These are phyloP conservation scores for Phanerotoma sp. DNA, from an alignment of 2,888 invertebrate species.

Conservation along the genomic window DNA sequence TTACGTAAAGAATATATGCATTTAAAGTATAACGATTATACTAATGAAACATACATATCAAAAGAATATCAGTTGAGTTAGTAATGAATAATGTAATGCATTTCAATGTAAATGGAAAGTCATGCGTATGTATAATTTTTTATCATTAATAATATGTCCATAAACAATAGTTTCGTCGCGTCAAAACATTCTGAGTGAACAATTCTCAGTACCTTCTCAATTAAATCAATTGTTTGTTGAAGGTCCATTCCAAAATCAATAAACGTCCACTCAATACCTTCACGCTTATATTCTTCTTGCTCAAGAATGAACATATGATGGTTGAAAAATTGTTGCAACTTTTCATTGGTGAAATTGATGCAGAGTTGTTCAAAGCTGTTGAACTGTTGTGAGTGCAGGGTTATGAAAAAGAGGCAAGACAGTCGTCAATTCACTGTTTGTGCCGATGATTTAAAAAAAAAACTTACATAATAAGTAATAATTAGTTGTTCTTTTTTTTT, in stretches of 20 bases:
- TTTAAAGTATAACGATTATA: too few relatives aligned
- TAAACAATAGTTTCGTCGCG: conserved; percentile 10
- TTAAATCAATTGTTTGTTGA: conserved; percentile 78
- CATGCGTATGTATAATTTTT: conserved; percentile 39
- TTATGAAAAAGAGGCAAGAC: conserved; percentile 45
- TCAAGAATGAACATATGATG: conserved; percentile 80
- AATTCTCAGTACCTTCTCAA: conserved; percentile 67
- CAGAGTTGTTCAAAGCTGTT: conserved; percentile 78
- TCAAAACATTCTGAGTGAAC: conserved; percentile 40
- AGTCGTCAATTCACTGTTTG: conserved; percentile 49
- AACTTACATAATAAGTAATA: too few relatives aligned
- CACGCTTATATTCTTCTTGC: conserved; percentile 75
- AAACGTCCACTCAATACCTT: conserved; percentile 76
- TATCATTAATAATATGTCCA: conserved; percentile 28
- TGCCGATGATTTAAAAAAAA: conserved; percentile 22
- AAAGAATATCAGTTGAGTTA: neutral
- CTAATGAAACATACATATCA: too few relatives aligned
- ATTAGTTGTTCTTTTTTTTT: too few relatives aligned
- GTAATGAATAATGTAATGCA: conserved; percentile 3
- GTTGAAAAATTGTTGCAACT: conserved; percentile 79
- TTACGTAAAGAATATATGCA: too few relatives aligned
- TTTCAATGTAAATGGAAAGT: conserved; percentile 24
- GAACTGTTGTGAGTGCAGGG: conserved; percentile 60
- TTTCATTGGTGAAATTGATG: conserved; percentile 80
- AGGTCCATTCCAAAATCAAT: conserved; percentile 82